These are phyloP conservation scores for Patagioenas fasciata DNA, from an alignment of 2,113 vertebrate species.

Conservation along the genomic window DNA sequence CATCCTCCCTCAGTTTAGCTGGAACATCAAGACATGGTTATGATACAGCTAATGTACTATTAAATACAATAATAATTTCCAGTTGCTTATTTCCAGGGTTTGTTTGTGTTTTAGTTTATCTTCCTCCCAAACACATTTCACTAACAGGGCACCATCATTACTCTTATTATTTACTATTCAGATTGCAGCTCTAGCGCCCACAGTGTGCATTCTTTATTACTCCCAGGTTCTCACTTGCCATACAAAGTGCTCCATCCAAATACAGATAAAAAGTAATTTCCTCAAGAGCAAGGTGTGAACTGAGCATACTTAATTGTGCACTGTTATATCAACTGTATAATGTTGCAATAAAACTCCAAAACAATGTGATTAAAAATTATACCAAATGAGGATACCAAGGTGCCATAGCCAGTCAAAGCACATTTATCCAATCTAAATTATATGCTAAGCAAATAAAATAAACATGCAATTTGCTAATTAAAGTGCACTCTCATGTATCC, in stretches of 20 bases:
- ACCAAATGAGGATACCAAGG: conserved; percentile 68
- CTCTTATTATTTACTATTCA: conserved; percentile 67
- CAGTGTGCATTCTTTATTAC: conserved; percentile 30
- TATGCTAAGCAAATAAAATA: conserved; percentile 77
- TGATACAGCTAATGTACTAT: not conserved
- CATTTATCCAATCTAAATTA: conserved; percentile 75
- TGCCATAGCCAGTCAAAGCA: conserved; percentile 68
- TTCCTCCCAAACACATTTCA: conserved; percentile 21
- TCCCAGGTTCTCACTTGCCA: conserved; percentile 52
- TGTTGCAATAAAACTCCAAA: conserved; percentile 77
- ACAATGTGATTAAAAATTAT: conserved; percentile 80
- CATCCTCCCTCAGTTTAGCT: not conserved
- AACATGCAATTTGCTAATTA: conserved; percentile 79
- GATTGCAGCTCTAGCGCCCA: conserved; percentile 29
- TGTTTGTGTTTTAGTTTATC: not conserved
- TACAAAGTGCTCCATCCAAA: conserved; percentile 38
- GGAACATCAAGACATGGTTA: not conserved
- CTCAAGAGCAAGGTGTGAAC: conserved; percentile 70
- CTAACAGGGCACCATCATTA: conserved; percentile 44
- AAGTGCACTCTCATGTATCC: conserved; percentile 72
- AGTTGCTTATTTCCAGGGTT: not conserved
- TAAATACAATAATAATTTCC: not conserved
- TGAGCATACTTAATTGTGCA: conserved; percentile 71
- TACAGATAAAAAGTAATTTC: conserved; percentile 66
- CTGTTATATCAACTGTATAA: conserved; percentile 66